Evolutionary conservation across 2,113 vertebrate genomes (phyloP), one percentile per base, ranked within the genome.

Genomic region (Coracopsis vasa): DNA sequence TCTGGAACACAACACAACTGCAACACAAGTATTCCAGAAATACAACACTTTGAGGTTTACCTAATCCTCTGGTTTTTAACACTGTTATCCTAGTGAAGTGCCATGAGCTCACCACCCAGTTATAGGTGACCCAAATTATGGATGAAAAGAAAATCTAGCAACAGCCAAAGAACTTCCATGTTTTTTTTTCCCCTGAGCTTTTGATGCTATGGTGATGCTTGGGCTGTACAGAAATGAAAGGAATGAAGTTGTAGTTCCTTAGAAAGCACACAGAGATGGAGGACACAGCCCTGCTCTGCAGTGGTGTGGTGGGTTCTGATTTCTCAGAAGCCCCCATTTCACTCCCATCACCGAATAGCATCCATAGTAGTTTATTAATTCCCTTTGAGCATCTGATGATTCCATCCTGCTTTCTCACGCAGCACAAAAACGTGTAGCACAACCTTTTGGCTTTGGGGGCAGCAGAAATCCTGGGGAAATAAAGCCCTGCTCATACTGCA

Each of bases 41-140:
- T 29, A 5, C 6, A 25, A 0, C 4, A 0, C 15, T 16, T 74
- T 5, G 11, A 39, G 39, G 11, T 66, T 71, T 61, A 17, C 56
- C 28, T 41, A 0, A n/a, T 39, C 79, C 70, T 37, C 37, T 53
- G 28, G 1, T 93, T 77, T 31, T 58, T 51, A 37, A 6, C 16
- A 4, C 19, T 6, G 4, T 42, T 69, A 42, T 42, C 9, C 21
- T 50, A 39, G 19, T 21, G 39, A 50, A 60, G 60, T 1, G 4
- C 41, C 12, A n/a, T 7, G 41, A 41, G 2, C 18, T 24, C 16
- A 0, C 9, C 39, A 35, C 47, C 56, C 35, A 4, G 10, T 58
- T 53, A 65, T 37, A 28, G 45, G 41, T 15, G 15, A 56, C 58
- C 56, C 9, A 35, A 47, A 2, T 31, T 79, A 35, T 0, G 14